Base-by-base conservation (phyloP, 2,797 vertebrate genomes). In the Tapirus indicus region DNA sequence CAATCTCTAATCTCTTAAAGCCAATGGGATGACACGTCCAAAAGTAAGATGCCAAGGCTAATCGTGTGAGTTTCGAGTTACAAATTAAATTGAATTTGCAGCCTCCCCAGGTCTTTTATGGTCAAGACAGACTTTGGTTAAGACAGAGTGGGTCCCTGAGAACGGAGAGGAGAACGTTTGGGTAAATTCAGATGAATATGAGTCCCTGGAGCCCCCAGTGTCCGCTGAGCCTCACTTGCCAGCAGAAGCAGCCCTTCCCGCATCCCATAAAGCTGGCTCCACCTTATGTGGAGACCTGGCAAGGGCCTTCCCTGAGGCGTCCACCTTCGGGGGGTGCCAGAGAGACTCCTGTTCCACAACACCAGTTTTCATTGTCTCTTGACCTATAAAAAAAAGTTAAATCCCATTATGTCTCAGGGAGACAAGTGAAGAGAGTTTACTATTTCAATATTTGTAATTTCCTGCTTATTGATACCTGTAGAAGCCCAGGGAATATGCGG, bases 1-100 rank as follows among this genome's bases (percentile, higher is more conserved):
- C 18, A 82, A 49, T 68, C 69, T 91, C 52, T 74, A 84, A 83
- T 95, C 49, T 91, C 79, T 96, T 66, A 91, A 96, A 93, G 47
- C 11, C 62, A 88, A 47, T 44, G 21, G 18, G 11, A 69, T 41
- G 32, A 78, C 32, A n/a, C 77, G 21, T 93, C 58, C 88, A 84
- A 93, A 97, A 95, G n/a, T 71, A 27, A 83, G 14, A 92, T 72
- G 27, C 14, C 60, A 91, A 78, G 16, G 41, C 47, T 83, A 58
- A 56, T 29, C 29, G 10, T 52, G 12, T 54, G 25, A 38, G 25
- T 58, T 77, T 68, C 89, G 25, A 93, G 85, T 95, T 64, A 71
- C 10, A 87, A 71, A 77, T 85, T 78, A 54, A 92, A 66, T 44
- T 21, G 21, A 89, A 87, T 77, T 47, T 58, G 47, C 13, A 94